These are phyloP conservation scores for Pempheris klunzingeri DNA, from an alignment of 2,797 vertebrate species.

Conservation along the genomic window DNA sequence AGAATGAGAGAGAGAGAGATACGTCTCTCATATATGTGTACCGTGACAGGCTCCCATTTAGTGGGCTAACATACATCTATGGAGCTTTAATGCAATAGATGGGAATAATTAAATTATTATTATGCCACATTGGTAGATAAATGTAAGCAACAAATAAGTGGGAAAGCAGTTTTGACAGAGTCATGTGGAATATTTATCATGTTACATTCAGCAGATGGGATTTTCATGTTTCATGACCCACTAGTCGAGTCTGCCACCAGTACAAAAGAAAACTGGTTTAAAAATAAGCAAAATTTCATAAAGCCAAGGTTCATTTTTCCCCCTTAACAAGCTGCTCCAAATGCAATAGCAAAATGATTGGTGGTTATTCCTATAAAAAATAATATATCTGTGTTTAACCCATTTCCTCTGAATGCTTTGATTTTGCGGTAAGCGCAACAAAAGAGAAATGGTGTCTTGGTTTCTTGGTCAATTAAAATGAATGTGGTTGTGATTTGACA, in stretches of 20 bases:
- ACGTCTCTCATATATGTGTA: no score
- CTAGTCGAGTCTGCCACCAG: neutral
- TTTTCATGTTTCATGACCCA: no score
- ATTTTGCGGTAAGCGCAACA: neutral
- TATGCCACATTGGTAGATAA: no score
- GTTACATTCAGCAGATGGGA: neutral
- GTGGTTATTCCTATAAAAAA: neutral
- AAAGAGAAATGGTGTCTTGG: neutral
- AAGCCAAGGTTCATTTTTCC: neutral
- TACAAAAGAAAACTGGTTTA: neutral
- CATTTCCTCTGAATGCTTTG: neutral
- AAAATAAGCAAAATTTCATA: neutral
- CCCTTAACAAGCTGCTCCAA: neutral
- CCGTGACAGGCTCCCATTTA: no score
- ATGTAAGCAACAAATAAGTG: neutral
- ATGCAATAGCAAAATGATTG: neutral
- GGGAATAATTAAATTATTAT: no score
- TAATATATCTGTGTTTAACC: slow-evolving; percentile 1
- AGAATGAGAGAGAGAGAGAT: no score
- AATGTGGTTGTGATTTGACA: neutral
- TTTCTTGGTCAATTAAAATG: slow-evolving; percentile 4
- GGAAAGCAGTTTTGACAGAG: neutral
- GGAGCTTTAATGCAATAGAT: no score
- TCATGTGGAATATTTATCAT: neutral
- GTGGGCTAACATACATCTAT: no score